These are phyloP conservation scores for Aplocera efformata DNA, from an alignment of 2,888 invertebrate species.

Conservation along the genomic window DNA sequence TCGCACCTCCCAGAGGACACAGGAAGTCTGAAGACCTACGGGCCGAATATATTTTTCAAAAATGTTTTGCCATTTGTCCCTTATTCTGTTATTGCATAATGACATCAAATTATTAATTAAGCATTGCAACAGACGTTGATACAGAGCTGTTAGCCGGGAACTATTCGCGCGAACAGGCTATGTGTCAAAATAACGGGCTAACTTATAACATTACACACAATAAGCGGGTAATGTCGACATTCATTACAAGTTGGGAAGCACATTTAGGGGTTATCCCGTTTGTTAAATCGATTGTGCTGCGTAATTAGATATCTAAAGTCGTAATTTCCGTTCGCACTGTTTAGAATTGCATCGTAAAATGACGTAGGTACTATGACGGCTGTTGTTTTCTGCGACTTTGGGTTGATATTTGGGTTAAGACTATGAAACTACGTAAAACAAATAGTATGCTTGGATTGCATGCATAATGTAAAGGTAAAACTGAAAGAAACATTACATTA, in stretches of 20 bases:
- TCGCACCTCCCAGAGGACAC: too few species aligned
- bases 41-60: too few species aligned
- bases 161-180: constrained; percentile 26
- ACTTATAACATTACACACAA: constrained; percentile 43
- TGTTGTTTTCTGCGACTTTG: too few species aligned
- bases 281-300: constrained; percentile 12
- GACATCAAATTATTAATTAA: constrained; percentile 4
- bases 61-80: too few species aligned
- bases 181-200: constrained; percentile 41
- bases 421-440: too few species aligned
- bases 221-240: constrained; percentile 36
- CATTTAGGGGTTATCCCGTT: constrained; percentile 8
- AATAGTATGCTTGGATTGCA: too few species aligned
- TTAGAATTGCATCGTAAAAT: not conserved
- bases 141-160: constrained; percentile 20
- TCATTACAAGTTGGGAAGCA: constrained; percentile 31
- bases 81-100: too few species aligned
- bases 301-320: not conserved
- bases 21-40: too few species aligned
- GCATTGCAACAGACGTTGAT: constrained; percentile 15
- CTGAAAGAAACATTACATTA: too few species aligned
- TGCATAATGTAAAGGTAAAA: too few species aligned
- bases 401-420: too few species aligned
- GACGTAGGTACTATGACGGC: too few species aligned
- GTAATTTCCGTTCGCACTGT: not conserved